phyloP scores from a whole-genome alignment of 2,888 invertebrate genomes.

The Ypsolopha sequella region DNA sequence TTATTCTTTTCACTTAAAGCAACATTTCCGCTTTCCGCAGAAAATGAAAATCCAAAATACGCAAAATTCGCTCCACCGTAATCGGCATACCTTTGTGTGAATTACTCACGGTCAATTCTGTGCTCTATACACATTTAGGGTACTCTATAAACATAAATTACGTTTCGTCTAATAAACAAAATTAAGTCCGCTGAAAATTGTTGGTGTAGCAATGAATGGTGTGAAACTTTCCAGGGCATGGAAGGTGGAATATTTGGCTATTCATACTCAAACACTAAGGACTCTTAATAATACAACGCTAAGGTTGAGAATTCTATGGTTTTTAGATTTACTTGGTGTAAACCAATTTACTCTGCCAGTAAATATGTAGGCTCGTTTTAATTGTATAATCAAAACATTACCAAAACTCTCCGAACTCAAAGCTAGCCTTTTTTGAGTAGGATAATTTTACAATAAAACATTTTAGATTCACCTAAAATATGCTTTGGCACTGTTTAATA shows the following conservation, averaged over 20 bases:
- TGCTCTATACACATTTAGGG: slow-evolving; percentile 1
- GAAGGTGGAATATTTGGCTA: background rate
- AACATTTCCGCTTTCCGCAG: too few species aligned
- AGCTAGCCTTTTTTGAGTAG: background rate
- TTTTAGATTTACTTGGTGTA: background rate
- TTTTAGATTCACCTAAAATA: too few species aligned
- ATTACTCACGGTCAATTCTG: too few species aligned
- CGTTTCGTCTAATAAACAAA: background rate
- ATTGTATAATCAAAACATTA: background rate
- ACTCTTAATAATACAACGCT: too few species aligned
- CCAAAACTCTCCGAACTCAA: background rate
- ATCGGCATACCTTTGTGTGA: too few species aligned
- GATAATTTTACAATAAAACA: too few species aligned
- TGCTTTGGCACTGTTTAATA: too few species aligned
- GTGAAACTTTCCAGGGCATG: background rate
- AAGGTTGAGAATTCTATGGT: too few species aligned
- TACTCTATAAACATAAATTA: slow-evolving; percentile 11
- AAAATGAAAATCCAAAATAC: too few species aligned
- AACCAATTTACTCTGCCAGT: background rate
- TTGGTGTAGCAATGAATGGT: background rate
- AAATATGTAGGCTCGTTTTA: background rate
- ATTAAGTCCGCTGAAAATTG: background rate
- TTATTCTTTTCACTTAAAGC: too few species aligned
- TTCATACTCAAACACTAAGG: too few species aligned
- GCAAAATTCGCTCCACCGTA: too few species aligned